A percentile compares a stretch with the other conserved stretches of the same genome.
Evolutionary conservation across 2,888 invertebrate genomes (phyloP).

Genomic region (Lamellibrachia satsuma): DNA sequence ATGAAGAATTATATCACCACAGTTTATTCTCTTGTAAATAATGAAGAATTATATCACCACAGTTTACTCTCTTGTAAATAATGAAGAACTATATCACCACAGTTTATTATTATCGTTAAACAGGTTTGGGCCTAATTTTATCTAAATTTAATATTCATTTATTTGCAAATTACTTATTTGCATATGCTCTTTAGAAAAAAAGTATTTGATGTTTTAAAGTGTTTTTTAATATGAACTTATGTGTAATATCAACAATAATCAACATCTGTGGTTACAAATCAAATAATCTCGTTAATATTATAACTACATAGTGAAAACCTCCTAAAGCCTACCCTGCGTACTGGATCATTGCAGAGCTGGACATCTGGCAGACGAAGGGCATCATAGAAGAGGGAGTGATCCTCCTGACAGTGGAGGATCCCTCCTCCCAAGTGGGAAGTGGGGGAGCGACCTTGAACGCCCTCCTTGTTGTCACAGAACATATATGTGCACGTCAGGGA

Average conservation of each 20-base stretch:
- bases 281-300: conserved; percentile 20
- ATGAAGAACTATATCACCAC: too few species aligned
- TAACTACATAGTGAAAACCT: neutral
- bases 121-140: too few species aligned
- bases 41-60: too few species aligned
- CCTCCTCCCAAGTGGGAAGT: conserved; percentile 66
- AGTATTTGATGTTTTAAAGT: too few species aligned
- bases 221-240: too few species aligned
- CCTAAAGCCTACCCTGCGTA: neutral
- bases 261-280: neutral
- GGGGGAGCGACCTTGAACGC: conserved; percentile 70
- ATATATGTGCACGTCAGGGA: conserved; percentile 65
- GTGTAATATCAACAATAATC: neutral
- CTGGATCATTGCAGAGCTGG: conserved; percentile 54
- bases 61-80: too few species aligned
- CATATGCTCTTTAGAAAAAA: too few species aligned
- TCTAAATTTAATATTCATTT: too few species aligned
- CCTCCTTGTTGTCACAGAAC: conserved; percentile 67
- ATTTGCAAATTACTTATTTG: too few species aligned
- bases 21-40: too few species aligned
- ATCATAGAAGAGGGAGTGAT: conserved; percentile 55
- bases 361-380: conserved; percentile 57
- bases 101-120: too few species aligned
- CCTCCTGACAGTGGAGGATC: conserved; percentile 68
- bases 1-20: too few species aligned